Conservation (phyloP, 2,888 invertebrate genomes). For the Desoria tigrina region DNA sequence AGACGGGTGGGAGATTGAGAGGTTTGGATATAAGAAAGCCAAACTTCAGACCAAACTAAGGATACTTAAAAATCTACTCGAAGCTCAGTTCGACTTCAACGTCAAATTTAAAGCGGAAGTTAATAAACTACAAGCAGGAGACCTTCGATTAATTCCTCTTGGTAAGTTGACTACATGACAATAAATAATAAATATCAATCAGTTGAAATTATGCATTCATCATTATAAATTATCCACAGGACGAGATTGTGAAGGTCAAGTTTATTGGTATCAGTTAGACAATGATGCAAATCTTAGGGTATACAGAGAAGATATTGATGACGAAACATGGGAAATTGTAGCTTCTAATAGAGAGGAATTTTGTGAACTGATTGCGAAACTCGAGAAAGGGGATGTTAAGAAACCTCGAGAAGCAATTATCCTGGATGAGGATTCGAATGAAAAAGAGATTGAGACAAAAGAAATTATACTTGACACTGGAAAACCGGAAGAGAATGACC, state of each 20-base stretch:
- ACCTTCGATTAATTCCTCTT: conserved; percentile 82
- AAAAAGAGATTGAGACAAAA: conserved; percentile 53
- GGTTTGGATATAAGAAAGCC: conserved; percentile 92
- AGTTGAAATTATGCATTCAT: background rate
- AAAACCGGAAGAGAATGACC: conserved; percentile 50
- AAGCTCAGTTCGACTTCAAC: conserved; percentile 93
- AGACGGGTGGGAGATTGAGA: conserved; percentile 94
- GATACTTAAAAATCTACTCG: conserved; percentile 84
- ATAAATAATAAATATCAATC: conserved; percentile 2
- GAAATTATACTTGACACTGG: conserved; percentile 50
- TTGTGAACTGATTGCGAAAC: conserved; percentile 72
- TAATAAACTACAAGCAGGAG: conserved; percentile 73
- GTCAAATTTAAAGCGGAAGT: conserved; percentile 87
- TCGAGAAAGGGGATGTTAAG: conserved; percentile 57
- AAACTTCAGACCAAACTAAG: conserved; percentile 84
- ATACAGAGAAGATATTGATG: conserved; percentile 93
- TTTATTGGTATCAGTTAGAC: conserved; percentile 93
- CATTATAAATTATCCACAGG: conserved; percentile 56
- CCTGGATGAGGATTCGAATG: conserved; percentile 54
- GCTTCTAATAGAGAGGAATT: conserved; percentile 83
- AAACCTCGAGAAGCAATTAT: conserved; percentile 53
- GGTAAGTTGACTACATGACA: no score
- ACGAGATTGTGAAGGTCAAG: conserved; percentile 82
- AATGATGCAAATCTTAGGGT: conserved; percentile 73
- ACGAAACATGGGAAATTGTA: conserved; percentile 91